Evolutionary conservation across 2,797 vertebrate species (phyloP), one percentile per base, ranked within the genome.

Genomic region (Mormyrus hasselquistii): DNA sequence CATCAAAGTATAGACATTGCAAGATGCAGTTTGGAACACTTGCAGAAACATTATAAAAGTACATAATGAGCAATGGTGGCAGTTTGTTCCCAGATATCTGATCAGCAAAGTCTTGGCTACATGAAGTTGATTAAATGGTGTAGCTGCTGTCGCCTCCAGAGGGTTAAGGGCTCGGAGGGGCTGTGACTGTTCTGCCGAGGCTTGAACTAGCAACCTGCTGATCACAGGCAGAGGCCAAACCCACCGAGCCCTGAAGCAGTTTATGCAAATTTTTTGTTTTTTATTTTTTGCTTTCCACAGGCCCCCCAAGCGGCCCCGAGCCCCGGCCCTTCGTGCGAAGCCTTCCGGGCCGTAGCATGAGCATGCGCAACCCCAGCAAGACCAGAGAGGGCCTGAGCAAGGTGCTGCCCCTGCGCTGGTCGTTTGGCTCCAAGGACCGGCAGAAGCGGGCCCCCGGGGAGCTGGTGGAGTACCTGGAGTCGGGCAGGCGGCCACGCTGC

Each of bases 391-490:
- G 92, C 22, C 29, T 95, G 57, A 96, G 95, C 90, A 97, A 95
- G 92, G 93, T 94, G 10, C 88, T 96, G 90, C 96, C 97, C 9
- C 90, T 97, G 0, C 96, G 96, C 10, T 97, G 97, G 97, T 98
- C 97, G 44, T 95, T 98, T 0, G 94, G 96, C 2, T 92, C 94
- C 89, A 96, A 94, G 91, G 97, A 97, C 55, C 95, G 94, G 52
- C 90, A 92, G 0, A 93, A 94, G 22, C 93, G 93, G 0, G 90
- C 93, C 0, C 93, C 93, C 4, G 95, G 93, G 0, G 97, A 97
- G 91, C 92, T 98, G 41, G 97, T 98, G 1, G 96, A 98, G 84
- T 98, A 98, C 93, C 91, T 97, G 93, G 97, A 99, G 89, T 98
- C 97, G 0, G 96, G 97, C 10, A 95, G 97, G 12, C 94, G 97